These are phyloP conservation scores for Protonibea diacanthus DNA, from an alignment of 2,797 vertebrate species.

Conservation along the genomic window DNA sequence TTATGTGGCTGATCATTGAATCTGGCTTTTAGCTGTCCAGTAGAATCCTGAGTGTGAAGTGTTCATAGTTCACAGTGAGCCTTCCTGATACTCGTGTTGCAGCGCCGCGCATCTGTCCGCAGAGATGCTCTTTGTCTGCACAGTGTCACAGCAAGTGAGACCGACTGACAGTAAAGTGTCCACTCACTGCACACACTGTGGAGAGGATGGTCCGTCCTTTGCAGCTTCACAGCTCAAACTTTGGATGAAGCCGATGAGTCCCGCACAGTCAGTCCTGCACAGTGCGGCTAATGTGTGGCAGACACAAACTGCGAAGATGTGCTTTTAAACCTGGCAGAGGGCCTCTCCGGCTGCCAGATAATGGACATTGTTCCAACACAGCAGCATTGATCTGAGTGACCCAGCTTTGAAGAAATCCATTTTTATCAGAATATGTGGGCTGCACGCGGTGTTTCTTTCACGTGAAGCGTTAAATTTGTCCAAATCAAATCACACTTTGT, in stretches of 20 bases:
- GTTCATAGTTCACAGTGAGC: conserved; percentile 1
- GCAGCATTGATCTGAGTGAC: conserved; percentile 79
- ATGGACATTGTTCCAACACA: conserved; percentile 65
- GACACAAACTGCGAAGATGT: background rate
- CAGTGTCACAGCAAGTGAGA: conserved; percentile 56
- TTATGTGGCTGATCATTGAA: background rate
- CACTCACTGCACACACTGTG: conserved; percentile 15
- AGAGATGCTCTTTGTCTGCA: conserved; percentile 64
- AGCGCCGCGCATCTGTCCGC: conserved; percentile 49
- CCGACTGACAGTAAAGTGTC: conserved; percentile 48
- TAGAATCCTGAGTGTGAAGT: background rate
- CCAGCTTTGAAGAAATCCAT: conserved; percentile 77
- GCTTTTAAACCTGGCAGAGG: conserved; percentile 31
- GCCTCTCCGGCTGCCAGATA: conserved; percentile 38
- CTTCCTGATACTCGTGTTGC: conserved; percentile 22
- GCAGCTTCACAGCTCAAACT: conserved; percentile 1
- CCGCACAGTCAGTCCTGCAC: no score
- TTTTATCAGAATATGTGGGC: conserved; percentile 65
- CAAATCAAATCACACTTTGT: conserved; percentile 13
- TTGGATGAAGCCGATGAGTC: background rate
- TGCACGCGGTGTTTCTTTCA: background rate
- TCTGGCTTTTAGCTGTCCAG: background rate
- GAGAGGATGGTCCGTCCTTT: background rate
- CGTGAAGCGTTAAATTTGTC: conserved; percentile 24
- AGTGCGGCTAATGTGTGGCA: background rate